phyloP scores from a whole-genome alignment of 37 sponge, comb jelly and placozoan genomes.

The Aplysina aerophoba region DNA sequence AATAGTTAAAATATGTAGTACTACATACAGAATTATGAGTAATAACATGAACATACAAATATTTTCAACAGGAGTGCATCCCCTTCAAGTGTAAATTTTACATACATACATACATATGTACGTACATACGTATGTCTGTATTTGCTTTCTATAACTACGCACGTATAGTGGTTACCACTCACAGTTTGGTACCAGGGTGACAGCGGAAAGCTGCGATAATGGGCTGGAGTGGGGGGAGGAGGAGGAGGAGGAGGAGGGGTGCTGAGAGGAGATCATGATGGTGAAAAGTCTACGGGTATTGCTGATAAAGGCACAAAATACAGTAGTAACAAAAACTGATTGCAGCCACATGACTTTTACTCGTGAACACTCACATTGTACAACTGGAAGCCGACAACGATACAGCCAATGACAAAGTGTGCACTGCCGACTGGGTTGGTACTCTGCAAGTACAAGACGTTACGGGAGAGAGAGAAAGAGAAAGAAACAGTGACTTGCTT shows the following conservation, averaged over 20 bases:
- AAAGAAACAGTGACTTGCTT: no score
- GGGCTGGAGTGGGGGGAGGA: neutral
- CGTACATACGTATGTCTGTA: neutral
- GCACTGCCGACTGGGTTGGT: neutral
- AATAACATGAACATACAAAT: no score
- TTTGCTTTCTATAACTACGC: no score
- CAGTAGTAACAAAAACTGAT: neutral
- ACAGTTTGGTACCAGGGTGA: conserved; percentile 23
- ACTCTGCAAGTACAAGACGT: neutral
- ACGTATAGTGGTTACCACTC: neutral
- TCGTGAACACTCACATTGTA: conserved; percentile 14
- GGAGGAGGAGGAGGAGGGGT: no score
- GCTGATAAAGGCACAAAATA: no score
- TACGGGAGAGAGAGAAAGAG: no score
- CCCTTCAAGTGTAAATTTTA: no score
- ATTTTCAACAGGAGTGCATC: no score
- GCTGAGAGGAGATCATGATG: no score
- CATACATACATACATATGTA: neutral
- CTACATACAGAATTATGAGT: no score
- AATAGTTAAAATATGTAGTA: no score
- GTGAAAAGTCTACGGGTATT: no score
- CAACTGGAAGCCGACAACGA: conserved; percentile 23
- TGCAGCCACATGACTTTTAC: neutral
- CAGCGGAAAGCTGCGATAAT: conserved; percentile 32
- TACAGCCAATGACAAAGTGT: conserved; percentile 20